Percentiles rank a stretch among this genome's conserved stretches.
Evolutionary conservation across 2,888 invertebrate genomes (phyloP).

Genomic region (Scaptomyza polygonia): DNA sequence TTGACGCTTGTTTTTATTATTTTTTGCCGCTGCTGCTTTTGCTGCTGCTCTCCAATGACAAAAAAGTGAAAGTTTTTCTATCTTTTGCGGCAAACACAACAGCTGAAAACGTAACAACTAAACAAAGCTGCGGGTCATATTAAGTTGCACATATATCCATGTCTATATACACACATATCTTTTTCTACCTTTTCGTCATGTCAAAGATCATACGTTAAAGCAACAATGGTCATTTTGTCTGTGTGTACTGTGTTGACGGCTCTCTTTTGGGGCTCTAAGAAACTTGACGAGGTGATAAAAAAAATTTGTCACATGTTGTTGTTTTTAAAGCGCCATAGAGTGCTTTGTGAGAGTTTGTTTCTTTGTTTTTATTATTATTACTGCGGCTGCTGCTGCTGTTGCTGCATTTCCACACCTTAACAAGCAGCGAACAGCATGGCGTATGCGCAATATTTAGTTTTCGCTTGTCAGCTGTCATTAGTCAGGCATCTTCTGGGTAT

Average conservation of each 20-base stretch:
- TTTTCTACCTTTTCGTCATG: conserved; percentile 46
- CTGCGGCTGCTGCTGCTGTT: neutral
- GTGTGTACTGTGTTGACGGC: conserved; percentile 26
- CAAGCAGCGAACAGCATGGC: conserved; percentile 20
- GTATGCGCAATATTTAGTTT: conserved; percentile 47
- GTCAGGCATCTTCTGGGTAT: conserved; percentile 22
- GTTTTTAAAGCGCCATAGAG: too few species aligned
- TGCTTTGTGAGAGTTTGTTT: too few species aligned
- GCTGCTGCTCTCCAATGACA: conserved; percentile 66
- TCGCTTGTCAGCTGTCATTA: conserved; percentile 1
- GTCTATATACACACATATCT: conserved; percentile 7
- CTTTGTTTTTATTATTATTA: conserved; percentile 16
- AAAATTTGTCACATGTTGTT: conserved; percentile 77
- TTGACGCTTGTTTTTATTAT: conserved; percentile 55
- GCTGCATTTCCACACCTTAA: conserved; percentile 30
- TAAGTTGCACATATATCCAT: conserved; percentile 32
- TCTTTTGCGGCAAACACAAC: conserved; percentile 52
- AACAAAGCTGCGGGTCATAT: conserved; percentile 70
- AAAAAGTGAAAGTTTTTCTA: conserved; percentile 76
- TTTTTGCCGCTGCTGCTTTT: conserved; percentile 2
- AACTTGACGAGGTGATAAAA: conserved; percentile 54
- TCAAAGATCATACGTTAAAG: conserved; percentile 60
- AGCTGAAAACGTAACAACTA: conserved; percentile 72
- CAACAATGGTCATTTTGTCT: conserved; percentile 26
- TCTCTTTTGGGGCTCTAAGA: conserved; percentile 53